A percentile compares a stretch with the other conserved stretches of the same genome.
Conservation (phyloP, 2,888 invertebrate species). For the Linnaemya tessellans region DNA sequence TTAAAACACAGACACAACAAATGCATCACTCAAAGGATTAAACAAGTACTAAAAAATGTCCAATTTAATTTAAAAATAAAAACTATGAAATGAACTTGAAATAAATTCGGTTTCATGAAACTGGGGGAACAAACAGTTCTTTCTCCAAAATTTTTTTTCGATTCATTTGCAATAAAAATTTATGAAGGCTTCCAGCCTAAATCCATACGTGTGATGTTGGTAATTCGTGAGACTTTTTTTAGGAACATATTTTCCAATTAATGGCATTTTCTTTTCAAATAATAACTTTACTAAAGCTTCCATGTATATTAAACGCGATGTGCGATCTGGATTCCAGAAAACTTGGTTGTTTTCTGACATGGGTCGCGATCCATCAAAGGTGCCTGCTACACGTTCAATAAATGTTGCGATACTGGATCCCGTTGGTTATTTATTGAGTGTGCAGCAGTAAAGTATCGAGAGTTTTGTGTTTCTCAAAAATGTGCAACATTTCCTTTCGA, state of each 20-base stretch:
- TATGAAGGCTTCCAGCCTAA: not conserved
- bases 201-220: not conserved
- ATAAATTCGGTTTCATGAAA: conserved; percentile 37
- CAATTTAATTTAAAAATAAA: conserved; percentile 61
- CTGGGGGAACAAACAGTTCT: not conserved
- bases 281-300: too few relatives aligned
- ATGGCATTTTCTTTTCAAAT: too few relatives aligned
- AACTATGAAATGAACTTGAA: conserved; percentile 69
- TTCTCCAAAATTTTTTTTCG: not conserved
- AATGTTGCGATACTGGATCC: too few relatives aligned
- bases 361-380: too few relatives aligned
- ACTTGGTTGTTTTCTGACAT: too few relatives aligned
- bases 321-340: too few relatives aligned
- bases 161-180: conserved; percentile 12
- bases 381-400: too few relatives aligned
- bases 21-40: conserved; percentile 68
- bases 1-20: conserved; percentile 43
- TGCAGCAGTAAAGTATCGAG: too few relatives aligned
- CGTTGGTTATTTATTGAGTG: too few relatives aligned
- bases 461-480: too few relatives aligned
- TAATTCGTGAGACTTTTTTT: not conserved
- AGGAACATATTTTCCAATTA: not conserved
- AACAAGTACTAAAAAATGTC: conserved; percentile 53
- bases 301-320: too few relatives aligned
- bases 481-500: too few relatives aligned